phyloP scores from a whole-genome alignment of 2,797 vertebrate species.

The Molothrus ater region DNA sequence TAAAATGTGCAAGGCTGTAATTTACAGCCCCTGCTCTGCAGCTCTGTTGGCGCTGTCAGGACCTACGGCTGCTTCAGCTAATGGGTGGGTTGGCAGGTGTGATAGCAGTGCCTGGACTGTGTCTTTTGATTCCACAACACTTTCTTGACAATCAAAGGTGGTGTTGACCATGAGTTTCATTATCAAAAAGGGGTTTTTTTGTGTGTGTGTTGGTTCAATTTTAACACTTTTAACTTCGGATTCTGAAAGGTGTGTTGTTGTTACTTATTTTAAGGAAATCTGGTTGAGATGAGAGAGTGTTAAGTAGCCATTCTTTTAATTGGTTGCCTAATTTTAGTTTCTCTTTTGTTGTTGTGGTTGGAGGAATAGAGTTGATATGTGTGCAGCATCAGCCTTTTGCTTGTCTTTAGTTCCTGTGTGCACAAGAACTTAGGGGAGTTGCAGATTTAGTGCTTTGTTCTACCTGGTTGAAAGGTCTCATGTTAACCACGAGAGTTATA shows the following conservation, averaged over 20 bases:
- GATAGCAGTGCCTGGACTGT: neutral
- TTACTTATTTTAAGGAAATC: neutral
- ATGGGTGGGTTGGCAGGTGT: neutral
- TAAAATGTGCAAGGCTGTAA: neutral
- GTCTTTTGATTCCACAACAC: neutral
- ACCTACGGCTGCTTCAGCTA: rapidly evolving
- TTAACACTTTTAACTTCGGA: neutral
- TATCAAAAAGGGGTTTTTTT: rapidly evolving
- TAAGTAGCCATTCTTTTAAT: neutral
- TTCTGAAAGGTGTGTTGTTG: neutral
- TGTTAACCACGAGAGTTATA: neutral
- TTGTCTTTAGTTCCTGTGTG: neutral
- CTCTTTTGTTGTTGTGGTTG: neutral
- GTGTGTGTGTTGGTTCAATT: neutral
- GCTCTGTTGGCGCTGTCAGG: neutral
- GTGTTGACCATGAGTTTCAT: neutral
- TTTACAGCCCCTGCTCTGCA: neutral
- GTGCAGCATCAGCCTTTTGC: neutral
- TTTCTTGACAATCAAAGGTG: neutral
- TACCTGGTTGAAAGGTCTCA: neutral
- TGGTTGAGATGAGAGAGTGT: neutral
- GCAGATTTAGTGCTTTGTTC: neutral
- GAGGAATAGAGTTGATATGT: neutral
- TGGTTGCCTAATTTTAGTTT: neutral
- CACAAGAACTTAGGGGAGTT: neutral